Evolutionary conservation across 2,797 vertebrate genomes (phyloP).

Genomic region (Sebastes cheni): DNA sequence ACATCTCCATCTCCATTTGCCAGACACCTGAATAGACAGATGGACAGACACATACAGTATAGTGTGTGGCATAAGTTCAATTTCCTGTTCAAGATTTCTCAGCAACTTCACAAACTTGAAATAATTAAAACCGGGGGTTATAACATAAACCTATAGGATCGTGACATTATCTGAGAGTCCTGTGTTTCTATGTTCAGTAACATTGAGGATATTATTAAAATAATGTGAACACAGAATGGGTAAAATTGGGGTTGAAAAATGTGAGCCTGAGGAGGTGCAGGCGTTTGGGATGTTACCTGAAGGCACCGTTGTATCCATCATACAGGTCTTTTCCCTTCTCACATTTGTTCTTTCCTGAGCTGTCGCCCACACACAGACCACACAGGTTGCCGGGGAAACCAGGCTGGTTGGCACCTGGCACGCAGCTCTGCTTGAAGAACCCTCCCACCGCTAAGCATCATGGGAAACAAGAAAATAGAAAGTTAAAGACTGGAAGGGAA

Average conservation of each 20-base stretch:
- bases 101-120: background rate
- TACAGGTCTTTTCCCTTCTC: conserved; percentile 88
- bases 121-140: background rate
- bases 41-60: background rate
- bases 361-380: conserved; percentile 86
- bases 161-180: background rate
- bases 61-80: background rate
- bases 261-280: background rate
- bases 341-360: conserved; percentile 84
- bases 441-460: conserved; percentile 83
- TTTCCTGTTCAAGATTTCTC: background rate
- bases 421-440: conserved; percentile 91
- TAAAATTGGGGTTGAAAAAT: background rate
- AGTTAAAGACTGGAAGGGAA: background rate
- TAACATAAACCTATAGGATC: background rate
- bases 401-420: conserved; percentile 85
- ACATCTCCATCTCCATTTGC: conserved; percentile 86
- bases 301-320: conserved; percentile 90
- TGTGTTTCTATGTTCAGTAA: background rate
- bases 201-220: background rate
- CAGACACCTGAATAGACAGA: conserved; percentile 85
- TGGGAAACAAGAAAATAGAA: conserved; percentile 16
- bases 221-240: background rate
- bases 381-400: conserved; percentile 88
- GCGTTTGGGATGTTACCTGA: conserved; percentile 84